Evolutionary conservation across 2,888 invertebrate species (phyloP).

Genomic region (Drosophila austrosaltans): DNA sequence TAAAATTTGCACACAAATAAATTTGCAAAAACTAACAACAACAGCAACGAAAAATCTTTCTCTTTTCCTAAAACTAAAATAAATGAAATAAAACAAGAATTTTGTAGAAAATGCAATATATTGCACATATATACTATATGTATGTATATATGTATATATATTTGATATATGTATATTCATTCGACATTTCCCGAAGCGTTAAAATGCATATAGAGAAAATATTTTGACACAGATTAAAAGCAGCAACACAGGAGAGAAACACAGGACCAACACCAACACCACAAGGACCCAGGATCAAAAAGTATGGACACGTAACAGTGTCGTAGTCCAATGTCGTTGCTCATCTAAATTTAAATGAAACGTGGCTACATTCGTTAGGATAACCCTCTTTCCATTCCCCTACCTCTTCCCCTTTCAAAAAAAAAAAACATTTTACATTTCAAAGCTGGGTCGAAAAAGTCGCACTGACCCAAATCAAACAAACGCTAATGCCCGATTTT

Average conservation of each 20-base stretch:
- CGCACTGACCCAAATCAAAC: slow-evolving; percentile 71
- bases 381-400: slow-evolving; percentile 15
- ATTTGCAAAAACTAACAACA: slow-evolving; percentile 35
- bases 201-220: slow-evolving; percentile 51
- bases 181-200: slow-evolving; percentile 25
- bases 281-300: slow-evolving; percentile 31
- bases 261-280: slow-evolving; percentile 41
- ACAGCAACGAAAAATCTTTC: slow-evolving; percentile 18
- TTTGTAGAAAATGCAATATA: slow-evolving; percentile 53
- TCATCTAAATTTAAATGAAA: slow-evolving; percentile 74
- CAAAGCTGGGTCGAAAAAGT: slow-evolving; percentile 33
- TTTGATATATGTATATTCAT: slow-evolving; percentile 32
- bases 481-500: slow-evolving; percentile 75
- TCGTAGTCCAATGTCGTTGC: slow-evolving; percentile 35
- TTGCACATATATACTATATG: slow-evolving; percentile 41
- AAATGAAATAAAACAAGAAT: slow-evolving; percentile 26
- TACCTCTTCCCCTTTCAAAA: not conserved
- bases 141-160: not conserved
- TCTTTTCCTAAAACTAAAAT: slow-evolving; percentile 8
- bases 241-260: slow-evolving; percentile 29
- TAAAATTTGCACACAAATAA: slow-evolving; percentile 40
- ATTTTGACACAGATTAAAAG: slow-evolving; percentile 74
- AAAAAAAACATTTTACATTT: slow-evolving; percentile 3
- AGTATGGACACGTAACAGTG: slow-evolving; percentile 33
- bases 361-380: slow-evolving; percentile 60